Conservation (phyloP, 2,888 invertebrate genomes). For the Beris chalybata region DNA sequence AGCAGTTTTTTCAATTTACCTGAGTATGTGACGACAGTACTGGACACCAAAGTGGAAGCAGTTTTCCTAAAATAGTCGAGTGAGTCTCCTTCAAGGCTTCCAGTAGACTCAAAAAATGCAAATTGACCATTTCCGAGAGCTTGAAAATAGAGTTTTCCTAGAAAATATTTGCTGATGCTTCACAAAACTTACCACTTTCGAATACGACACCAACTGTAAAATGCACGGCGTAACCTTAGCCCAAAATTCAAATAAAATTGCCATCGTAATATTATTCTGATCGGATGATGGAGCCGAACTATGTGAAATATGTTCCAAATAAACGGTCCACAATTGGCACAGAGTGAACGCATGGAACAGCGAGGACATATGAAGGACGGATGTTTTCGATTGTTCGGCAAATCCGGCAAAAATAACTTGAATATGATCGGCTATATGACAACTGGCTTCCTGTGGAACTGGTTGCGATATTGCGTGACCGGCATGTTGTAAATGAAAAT, state of each 20-base stretch:
- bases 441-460: constrained; percentile 93
- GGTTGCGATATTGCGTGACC: constrained; percentile 69
- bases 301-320: constrained; percentile 85
- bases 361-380: constrained; percentile 92
- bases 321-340: constrained; percentile 98
- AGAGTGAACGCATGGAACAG: constrained; percentile 96
- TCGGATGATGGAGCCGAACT: constrained; percentile 69
- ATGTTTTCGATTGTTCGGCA: constrained; percentile 91
- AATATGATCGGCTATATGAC: constrained; percentile 96
- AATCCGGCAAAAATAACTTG: constrained; percentile 95
- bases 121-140: constrained; percentile 96
- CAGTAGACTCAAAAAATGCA: constrained; percentile 92
- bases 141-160: constrained; percentile 54
- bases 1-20: constrained; percentile 61
- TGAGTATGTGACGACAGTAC: constrained; percentile 89
- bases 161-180: too few relatives aligned
- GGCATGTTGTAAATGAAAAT: constrained; percentile 46
- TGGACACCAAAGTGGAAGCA: constrained; percentile 95
- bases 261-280: constrained; percentile 72
- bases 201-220: constrained; percentile 86
- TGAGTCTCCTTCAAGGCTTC: constrained; percentile 95
- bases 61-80: constrained; percentile 86
- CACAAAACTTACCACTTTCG: constrained; percentile 74
- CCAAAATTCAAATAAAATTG: constrained; percentile 96
- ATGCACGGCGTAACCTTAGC: constrained; percentile 95